phyloP scores from a whole-genome alignment of 2,888 invertebrate species.

The Clostera curtula region DNA sequence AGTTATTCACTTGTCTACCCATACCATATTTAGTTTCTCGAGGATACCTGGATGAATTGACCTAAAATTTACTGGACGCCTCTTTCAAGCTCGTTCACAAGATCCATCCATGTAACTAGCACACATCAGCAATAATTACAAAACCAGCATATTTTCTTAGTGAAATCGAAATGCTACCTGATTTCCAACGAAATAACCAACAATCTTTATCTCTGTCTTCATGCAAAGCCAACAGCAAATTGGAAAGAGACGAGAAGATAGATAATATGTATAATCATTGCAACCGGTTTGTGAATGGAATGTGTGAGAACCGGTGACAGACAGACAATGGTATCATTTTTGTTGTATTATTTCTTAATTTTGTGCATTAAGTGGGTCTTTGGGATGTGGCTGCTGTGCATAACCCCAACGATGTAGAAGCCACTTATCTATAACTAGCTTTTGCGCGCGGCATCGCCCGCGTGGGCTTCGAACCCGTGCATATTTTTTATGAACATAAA shows the following conservation, averaged over 20 bases:
- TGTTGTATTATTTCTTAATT: constrained; percentile 30
- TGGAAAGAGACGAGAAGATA: constrained; percentile 38
- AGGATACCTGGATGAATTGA: too few relatives aligned
- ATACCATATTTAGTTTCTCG: too few relatives aligned
- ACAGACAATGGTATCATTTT: constrained; percentile 37
- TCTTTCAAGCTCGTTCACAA: too few relatives aligned
- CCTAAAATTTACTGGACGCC: too few relatives aligned
- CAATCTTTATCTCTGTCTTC: constrained; percentile 29
- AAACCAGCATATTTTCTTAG: constrained; percentile 18
- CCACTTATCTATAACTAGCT: too few relatives aligned
- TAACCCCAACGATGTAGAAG: too few relatives aligned
- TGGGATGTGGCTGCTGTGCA: too few relatives aligned
- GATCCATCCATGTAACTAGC: too few relatives aligned
- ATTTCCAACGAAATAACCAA: constrained; percentile 12
- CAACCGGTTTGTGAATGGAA: constrained; percentile 24
- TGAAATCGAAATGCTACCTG: constrained; percentile 32
- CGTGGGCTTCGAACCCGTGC: too few relatives aligned
- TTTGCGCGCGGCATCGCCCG: too few relatives aligned
- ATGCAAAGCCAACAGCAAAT: constrained; percentile 11
- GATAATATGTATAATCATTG: constrained; percentile 21
- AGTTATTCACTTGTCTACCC: too few relatives aligned
- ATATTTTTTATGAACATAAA: too few relatives aligned
- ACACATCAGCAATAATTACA: constrained; percentile 11
- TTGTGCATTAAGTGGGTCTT: constrained; percentile 30
- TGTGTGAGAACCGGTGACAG: constrained; percentile 33